Conservation (phyloP, 30 jellyfish, hydroid and myxozoan species). For the Mastigias papua region DNA sequence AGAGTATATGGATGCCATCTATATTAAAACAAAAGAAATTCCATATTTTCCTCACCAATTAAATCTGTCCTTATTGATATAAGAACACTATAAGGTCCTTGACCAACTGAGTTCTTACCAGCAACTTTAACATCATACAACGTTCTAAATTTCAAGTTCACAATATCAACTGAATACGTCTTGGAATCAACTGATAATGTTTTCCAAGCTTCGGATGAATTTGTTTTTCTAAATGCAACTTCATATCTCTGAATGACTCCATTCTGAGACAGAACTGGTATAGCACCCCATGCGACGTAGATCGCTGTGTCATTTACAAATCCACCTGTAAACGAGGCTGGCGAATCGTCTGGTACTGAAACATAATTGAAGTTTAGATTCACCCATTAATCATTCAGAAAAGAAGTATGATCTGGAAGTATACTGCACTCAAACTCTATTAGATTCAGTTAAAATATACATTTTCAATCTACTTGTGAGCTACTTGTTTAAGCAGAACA, state of each 20-base stretch:
- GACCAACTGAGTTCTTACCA: background rate
- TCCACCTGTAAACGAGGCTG: background rate
- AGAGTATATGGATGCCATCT: too few species aligned
- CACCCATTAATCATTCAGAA: too few species aligned
- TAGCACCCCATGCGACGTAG: background rate
- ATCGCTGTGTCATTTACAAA: background rate
- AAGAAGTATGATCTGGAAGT: too few species aligned
- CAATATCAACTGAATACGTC: background rate
- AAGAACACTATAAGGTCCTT: conserved; percentile 6
- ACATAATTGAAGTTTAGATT: too few species aligned
- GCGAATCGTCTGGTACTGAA: conserved; percentile 11
- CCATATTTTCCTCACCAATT: background rate
- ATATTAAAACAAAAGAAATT: too few species aligned
- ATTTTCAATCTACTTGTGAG: too few species aligned
- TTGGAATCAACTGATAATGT: background rate
- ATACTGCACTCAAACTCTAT: too few species aligned
- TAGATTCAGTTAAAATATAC: too few species aligned
- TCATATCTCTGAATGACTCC: background rate
- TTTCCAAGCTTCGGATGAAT: background rate
- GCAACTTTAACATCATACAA: conserved; percentile 13
- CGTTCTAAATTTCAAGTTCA: background rate
- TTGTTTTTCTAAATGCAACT: background rate
- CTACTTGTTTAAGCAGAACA: too few species aligned
- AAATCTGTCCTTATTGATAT: background rate
- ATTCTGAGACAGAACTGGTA: background rate